These are phyloP conservation scores for Drosophila arizonae DNA, from an alignment of 1,140 invertebrate genomes.

Conservation along the genomic window DNA sequence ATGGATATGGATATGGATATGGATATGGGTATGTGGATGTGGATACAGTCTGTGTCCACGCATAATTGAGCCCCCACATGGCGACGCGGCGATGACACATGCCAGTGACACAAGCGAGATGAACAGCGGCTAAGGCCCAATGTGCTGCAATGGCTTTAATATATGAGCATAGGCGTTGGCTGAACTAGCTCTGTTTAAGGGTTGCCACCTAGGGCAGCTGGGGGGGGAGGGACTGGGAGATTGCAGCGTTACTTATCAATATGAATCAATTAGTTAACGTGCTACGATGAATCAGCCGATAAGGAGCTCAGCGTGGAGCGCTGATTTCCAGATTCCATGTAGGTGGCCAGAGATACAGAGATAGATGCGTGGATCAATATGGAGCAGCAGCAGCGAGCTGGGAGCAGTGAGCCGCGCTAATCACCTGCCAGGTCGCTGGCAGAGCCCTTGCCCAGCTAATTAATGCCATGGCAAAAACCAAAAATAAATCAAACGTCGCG, in stretches of 20 bases:
- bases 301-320: conserved; percentile 3
- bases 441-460: conserved; percentile 41
- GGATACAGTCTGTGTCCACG: conserved; percentile 41
- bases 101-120: conserved; percentile 23
- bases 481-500: conserved; percentile 47
- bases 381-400: background rate
- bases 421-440: conserved; percentile 36
- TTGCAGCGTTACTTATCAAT: conserved; percentile 16
- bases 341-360: conserved; percentile 16
- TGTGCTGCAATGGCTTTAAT: background rate
- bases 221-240: background rate
- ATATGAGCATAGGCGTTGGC: background rate
- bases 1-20: conserved; percentile 20
- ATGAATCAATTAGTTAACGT: conserved; percentile 37
- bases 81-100: conserved; percentile 31
- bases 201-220: background rate
- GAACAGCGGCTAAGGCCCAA: background rate
- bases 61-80: conserved; percentile 50
- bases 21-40: conserved; percentile 1
- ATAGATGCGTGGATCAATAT: conserved; percentile 58
- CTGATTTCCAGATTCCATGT: conserved; percentile 25
- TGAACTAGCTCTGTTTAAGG: background rate
- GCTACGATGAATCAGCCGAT: conserved; percentile 36
- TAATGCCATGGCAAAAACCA: conserved; percentile 58
- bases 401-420: conserved; percentile 55